Percentiles rank a stretch among this genome's conserved stretches.
These are phyloP conservation scores for Trichechus manatus DNA, from an alignment of 2,113 vertebrate species.

Conservation along the genomic window DNA sequence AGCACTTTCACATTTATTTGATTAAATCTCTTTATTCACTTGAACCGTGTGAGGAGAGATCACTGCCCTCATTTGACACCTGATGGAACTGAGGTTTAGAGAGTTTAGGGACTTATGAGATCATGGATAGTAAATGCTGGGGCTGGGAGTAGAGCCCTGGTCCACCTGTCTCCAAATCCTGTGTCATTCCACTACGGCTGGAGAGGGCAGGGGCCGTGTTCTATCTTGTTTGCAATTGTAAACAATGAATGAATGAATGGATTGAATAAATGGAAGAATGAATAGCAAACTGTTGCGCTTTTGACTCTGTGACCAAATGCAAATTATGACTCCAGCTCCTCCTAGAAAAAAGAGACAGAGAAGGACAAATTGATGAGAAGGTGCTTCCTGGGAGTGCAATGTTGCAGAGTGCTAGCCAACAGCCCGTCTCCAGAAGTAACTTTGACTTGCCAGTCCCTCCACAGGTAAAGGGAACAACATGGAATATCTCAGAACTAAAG, in stretches of 20 bases:
- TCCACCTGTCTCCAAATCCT: background rate
- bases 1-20: background rate
- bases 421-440: background rate
- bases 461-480: background rate
- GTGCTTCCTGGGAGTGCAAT: background rate
- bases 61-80: background rate
- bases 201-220: background rate
- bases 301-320: background rate
- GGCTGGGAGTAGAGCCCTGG: background rate
- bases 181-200: background rate
- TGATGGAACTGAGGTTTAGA: constrained; percentile 14
- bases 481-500: background rate
- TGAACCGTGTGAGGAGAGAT: background rate
- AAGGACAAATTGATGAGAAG: background rate
- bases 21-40: constrained; percentile 27
- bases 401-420: background rate
- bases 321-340: background rate
- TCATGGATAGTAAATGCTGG: background rate
- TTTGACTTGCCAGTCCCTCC: background rate
- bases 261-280: background rate
- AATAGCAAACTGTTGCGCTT: background rate
- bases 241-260: background rate
- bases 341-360: background rate
- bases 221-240: background rate
- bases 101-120: constrained; percentile 8